Percentiles rank a stretch among this genome's conserved stretches.
Conservation (phyloP, 2,888 invertebrate species). For the Cephus sareptanus region DNA sequence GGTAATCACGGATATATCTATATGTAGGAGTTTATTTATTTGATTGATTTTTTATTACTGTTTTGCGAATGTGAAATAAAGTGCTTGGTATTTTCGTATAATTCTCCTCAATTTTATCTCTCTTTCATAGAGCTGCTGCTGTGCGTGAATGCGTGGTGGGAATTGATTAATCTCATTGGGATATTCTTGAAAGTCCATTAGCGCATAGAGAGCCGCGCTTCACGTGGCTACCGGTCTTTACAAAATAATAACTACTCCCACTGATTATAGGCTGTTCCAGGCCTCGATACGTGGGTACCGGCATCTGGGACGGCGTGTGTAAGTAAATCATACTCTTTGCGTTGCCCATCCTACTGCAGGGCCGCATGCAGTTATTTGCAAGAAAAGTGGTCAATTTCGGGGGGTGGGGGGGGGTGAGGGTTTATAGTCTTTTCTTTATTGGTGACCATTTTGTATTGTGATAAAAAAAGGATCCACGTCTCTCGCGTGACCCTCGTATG, state of each 20-base stretch:
- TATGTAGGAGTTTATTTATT: not conserved
- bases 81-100: not conserved
- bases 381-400: not conserved
- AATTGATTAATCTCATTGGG: not conserved
- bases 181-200: not conserved
- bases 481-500: not conserved
- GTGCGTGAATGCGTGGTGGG: not conserved
- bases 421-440: not conserved
- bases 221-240: constrained; percentile 19
- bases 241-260: constrained; percentile 20
- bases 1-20: not conserved
- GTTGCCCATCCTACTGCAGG: not conserved
- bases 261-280: constrained; percentile 21
- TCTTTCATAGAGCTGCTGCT: not conserved
- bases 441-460: not conserved
- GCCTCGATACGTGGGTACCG: constrained; percentile 9
- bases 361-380: not conserved
- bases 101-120: not conserved
- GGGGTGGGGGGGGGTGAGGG: too few relatives aligned
- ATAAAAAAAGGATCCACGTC: not conserved
- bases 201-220: constrained; percentile 13
- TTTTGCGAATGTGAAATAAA: not conserved
- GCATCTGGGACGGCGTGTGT: constrained; percentile 14
- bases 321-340: constrained; percentile 23
- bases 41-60: not conserved